Conservation (phyloP, 2,113 vertebrate species). For the Octodon degus region DNA sequence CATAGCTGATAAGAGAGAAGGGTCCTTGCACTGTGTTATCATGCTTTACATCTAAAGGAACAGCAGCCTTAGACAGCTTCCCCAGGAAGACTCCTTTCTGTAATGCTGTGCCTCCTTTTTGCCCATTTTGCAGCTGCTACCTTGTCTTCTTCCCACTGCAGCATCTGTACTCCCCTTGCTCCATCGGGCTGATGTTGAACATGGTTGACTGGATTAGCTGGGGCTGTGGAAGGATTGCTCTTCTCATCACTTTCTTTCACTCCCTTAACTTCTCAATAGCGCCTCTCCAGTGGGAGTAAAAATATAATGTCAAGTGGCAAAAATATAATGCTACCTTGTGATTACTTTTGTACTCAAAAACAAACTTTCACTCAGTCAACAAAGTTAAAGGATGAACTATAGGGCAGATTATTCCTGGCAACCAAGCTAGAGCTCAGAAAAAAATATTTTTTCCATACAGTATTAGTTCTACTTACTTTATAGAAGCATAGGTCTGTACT, state of each 20-base stretch:
- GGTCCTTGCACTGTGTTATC: neutral
- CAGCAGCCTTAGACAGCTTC: neutral
- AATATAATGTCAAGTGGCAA: neutral
- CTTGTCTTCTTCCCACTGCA: neutral
- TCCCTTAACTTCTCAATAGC: neutral
- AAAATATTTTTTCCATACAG: neutral
- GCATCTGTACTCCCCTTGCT: neutral
- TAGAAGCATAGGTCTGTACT: neutral
- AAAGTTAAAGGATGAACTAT: constrained; percentile 17
- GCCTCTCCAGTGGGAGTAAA: neutral
- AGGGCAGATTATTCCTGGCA: constrained; percentile 21
- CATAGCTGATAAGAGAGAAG: neutral
- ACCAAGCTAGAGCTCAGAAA: constrained; percentile 1
- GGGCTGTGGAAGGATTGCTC: neutral
- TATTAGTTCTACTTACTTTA: neutral
- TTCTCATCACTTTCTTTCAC: neutral
- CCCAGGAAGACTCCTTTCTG: neutral
- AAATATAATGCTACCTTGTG: neutral
- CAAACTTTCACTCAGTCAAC: neutral
- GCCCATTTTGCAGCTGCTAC: neutral
- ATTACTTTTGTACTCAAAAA: neutral
- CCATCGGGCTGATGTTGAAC: neutral
- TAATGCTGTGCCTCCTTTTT: neutral
- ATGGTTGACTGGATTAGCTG: neutral
- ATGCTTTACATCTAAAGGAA: neutral